Base-by-base conservation (phyloP, 1,140 invertebrate species). In the Globodera rostochiensis region DNA sequence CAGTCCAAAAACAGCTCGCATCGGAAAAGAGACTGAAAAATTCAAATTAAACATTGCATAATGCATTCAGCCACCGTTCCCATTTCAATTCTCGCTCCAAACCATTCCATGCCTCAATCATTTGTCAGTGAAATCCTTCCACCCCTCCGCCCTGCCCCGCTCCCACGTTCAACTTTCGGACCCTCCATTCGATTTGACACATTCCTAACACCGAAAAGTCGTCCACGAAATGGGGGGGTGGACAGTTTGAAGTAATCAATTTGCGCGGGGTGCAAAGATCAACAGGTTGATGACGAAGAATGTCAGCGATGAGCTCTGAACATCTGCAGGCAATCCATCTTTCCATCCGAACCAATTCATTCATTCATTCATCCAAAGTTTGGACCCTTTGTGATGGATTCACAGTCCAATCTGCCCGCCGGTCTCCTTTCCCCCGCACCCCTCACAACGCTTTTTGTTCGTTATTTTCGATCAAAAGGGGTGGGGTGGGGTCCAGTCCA, bases 221-320 rank as follows among this genome's bases (percentile, higher is more conserved):
- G 69, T 11, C 57, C 57, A 60, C 11, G 19, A 60, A 6, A 19
- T 15, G 15, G 13, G 6, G 13, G 6, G n/a, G n/a, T 8, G 11
- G 57, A 60, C 57, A 60, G 3, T 60, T 60, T 5, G 19, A 60
- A 15, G 46, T 71, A 47, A 71, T 71, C 69, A 71, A 71, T 71
- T 71, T 71, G 69, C 69, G 69, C 69, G 21, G 69, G 13, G 69
- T 45, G 69, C 69, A 71, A 71, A 71, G 69, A 71, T 71, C 46
- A 47, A 47, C 25, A 9, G 69, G 11, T 11, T 25, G 36, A 25
- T 36, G 25, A 19, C 46, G 21, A 71, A 71, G 46, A 19, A 60
- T 19, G 57, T 60, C 57, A 19, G 13, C 57, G 15, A 60, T 60
- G 9, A 15, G 57, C 57, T 36, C 25, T 60, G 69, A 71, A 71